Conservation (phyloP, 2,888 invertebrate species). For the Diploptera punctata region DNA sequence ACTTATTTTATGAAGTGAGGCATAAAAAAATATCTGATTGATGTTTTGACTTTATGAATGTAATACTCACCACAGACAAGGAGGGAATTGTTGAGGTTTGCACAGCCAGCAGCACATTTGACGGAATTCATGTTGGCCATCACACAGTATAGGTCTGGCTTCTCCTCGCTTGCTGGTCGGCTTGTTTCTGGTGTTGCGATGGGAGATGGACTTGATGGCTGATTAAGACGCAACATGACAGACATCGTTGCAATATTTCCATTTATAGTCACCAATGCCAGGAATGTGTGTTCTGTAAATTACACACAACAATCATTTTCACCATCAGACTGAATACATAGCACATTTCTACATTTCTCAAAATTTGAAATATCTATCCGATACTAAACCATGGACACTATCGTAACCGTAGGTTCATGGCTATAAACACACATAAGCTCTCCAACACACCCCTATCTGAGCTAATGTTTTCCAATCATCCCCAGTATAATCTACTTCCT, state of each 20-base stretch:
- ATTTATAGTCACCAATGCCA: slow-evolving; percentile 68
- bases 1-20: too few relatives aligned
- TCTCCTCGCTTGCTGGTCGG: slow-evolving; percentile 55
- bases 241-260: slow-evolving; percentile 68
- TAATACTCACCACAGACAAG: slow-evolving; percentile 78
- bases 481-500: too few relatives aligned
- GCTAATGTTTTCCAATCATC: too few relatives aligned
- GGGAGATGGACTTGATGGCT: slow-evolving; percentile 49
- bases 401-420: too few relatives aligned
- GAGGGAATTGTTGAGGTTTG: slow-evolving; percentile 71
- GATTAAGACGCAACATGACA: slow-evolving; percentile 62
- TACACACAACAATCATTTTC: neutral
- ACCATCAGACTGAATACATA: neutral
- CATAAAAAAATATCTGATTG: too few relatives aligned
- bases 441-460: too few relatives aligned
- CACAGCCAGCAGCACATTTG: slow-evolving; percentile 79
- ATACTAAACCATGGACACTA: too few relatives aligned
- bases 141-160: slow-evolving; percentile 64
- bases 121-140: slow-evolving; percentile 68
- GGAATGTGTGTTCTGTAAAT: slow-evolving; percentile 62
- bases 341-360: too few relatives aligned
- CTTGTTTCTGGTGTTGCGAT: slow-evolving; percentile 39
- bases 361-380: too few relatives aligned
- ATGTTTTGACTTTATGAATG: too few relatives aligned
- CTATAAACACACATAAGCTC: too few relatives aligned